Evolutionary conservation across 2,797 vertebrate genomes (phyloP).

Genomic region (Threskiornis aethiopicus): DNA sequence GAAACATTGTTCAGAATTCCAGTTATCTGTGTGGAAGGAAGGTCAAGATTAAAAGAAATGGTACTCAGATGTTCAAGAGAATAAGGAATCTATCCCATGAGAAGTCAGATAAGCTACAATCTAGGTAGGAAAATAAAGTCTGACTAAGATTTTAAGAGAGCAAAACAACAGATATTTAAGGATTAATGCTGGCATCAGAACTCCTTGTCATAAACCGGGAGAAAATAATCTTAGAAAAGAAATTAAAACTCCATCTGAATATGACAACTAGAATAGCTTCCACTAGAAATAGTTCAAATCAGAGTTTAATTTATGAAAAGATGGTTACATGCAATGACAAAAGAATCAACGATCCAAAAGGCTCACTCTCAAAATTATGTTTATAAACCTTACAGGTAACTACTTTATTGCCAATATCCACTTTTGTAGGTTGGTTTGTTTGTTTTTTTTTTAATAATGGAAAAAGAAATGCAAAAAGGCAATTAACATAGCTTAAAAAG

Average conservation of each 20-base stretch:
- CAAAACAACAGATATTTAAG: constrained; percentile 18
- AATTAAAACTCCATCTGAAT: neutral
- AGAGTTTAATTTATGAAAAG: neutral
- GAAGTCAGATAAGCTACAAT: neutral
- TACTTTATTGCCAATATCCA: neutral
- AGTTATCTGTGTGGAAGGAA: constrained; percentile 28
- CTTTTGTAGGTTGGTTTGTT: neutral
- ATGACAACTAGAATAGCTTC: neutral
- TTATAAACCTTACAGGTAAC: neutral
- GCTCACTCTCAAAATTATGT: neutral
- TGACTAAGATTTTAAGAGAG: neutral
- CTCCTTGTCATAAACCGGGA: neutral
- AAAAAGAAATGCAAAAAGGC: neutral
- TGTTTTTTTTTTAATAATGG: neutral
- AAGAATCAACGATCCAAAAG: neutral
- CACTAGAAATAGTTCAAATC: neutral
- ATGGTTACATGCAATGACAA: neutral
- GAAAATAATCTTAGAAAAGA: neutral
- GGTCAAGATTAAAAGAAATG: constrained; percentile 29
- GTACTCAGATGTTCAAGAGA: neutral
- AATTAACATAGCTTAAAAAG: neutral
- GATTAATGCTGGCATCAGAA: neutral
- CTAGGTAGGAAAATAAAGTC: constrained; percentile 26
- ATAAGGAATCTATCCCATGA: constrained; percentile 29
- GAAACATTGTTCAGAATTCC: constrained; percentile 10